Evolutionary conservation across 30 jellyfish, hydroid and myxozoan genomes (phyloP), one percentile per base, ranked within the genome.

Genomic region (Nemopilema nomurai): DNA sequence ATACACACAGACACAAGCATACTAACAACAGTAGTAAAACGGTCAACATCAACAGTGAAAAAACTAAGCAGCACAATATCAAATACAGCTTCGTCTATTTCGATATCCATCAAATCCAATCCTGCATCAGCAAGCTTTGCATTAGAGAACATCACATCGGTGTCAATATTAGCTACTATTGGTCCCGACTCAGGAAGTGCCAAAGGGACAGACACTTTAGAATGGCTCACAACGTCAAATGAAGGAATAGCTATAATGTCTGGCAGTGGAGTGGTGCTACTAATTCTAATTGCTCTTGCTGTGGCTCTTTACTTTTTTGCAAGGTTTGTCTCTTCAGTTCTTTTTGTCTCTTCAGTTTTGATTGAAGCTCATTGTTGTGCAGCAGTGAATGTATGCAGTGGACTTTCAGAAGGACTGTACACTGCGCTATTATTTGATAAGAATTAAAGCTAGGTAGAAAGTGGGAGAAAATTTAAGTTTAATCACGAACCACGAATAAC

Each of bases 161-260:
- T 63, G 17, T 16, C 64, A 0, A 25, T 27, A 6, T 27, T 57
- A 27, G 25, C 75, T 1, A 77, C 27, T 28, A 77, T 65, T 4
- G 66, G 25, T 52, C 22, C 74, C n/a, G 29, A 77, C 26, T 22
- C 66, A 20, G 28, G 64, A 31, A 71, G 8, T 4, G 49, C 71
- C 29, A 80, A 24, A 67, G 72, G 20, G 1, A 17, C 53, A 1
- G 66, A 65, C 18, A 66, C 90, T 1, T n/a, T 66, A 72, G 90
- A 80, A 20, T 80, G 90, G 90, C 29, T 80, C 9, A 31, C 62
- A 0, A 67, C 9, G 0, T 33, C 90, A 9, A 52, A 66, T 30
- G 90, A 80, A 67, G 90, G 90, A 62, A 80, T 29, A 67, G 77
- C 90, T 4, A 41, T 80, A 0, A 71, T 80, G 29, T 49, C 82